Evolutionary conservation across 2,888 invertebrate species (phyloP), one percentile per base, ranked within the genome.

Genomic region (Priocnemis perturbator): DNA sequence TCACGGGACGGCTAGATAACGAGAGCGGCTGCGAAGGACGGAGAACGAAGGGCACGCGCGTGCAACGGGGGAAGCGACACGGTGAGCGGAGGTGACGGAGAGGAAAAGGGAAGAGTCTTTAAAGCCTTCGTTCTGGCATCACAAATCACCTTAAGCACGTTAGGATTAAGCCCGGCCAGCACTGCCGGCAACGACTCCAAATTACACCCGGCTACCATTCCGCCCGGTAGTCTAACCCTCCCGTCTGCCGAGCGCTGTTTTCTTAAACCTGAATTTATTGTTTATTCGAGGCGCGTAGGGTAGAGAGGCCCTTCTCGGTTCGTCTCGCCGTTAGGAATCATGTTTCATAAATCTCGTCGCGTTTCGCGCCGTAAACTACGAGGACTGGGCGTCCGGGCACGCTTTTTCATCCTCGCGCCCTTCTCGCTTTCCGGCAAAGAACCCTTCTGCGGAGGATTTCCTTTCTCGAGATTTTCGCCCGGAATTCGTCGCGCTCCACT

Each of bases 111-210:
- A 50, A 19, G 71, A 77, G 71, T 77, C 77, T 78, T 81, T 75
- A 73, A 74, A 79, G 77, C 77, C 76, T 77, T 76, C 73, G 73
- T 71, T 69, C 78, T 64, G 59, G 68, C 67, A 68, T 83, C 79
- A 85, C 84, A 85, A 85, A 85, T 85, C 84, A 84, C 80, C 73
- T 75, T 77, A 77, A 82, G 78, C 78, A 74, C 79, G 76, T 78
- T 78, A 78, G 79, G 79, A 81, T 79, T 78, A 78, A 78, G 73
- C 69, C 45, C n/a, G 15, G 50, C 45, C 30, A 30, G 57, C n/a
- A 20, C 57, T 61, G 45, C 68, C 63, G 71, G 60, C 65, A 50
- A 65, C 61, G 59, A 30, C 76, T 73, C 69, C 75, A 77, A 64
- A 79, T 79, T 80, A 79, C 80, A 66, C 26, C 61, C 67, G 62